phyloP scores from a whole-genome alignment of 2,113 vertebrate species.

The Porphyrio hochstetteri region DNA sequence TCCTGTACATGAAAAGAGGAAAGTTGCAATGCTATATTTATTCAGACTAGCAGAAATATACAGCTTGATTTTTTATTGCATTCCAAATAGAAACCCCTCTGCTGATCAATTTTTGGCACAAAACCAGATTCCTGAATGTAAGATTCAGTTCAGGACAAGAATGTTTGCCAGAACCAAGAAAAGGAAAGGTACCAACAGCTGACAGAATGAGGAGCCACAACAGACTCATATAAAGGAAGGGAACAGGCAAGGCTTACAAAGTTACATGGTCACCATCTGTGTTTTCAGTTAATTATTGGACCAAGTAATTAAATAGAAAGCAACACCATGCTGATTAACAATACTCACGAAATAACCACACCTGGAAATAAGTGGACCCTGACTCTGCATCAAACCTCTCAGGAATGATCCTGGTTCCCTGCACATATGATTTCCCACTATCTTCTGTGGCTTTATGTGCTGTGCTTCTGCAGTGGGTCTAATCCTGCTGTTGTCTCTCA shows the following conservation, averaged over 20 bases:
- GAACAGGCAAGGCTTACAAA: not conserved
- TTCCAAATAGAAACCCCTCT: not conserved
- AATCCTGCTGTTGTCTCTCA: not conserved
- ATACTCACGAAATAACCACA: not conserved
- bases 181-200: not conserved
- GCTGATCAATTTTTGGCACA: not conserved
- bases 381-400: not conserved
- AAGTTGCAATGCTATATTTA: not conserved
- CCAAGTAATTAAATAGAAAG: not conserved
- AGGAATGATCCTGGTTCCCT: not conserved
- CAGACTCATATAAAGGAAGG: not conserved
- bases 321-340: not conserved
- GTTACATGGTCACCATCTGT: not conserved
- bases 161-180: not conserved
- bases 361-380: not conserved
- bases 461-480: not conserved
- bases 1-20: not conserved
- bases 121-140: not conserved
- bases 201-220: not conserved
- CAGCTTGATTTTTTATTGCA: not conserved
- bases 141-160: not conserved
- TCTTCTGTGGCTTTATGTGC: not conserved
- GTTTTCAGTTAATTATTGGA: not conserved
- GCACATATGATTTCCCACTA: not conserved
- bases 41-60: not conserved